phyloP scores from a whole-genome alignment of 2,888 invertebrate species.

The Pyrrhia umbra region DNA sequence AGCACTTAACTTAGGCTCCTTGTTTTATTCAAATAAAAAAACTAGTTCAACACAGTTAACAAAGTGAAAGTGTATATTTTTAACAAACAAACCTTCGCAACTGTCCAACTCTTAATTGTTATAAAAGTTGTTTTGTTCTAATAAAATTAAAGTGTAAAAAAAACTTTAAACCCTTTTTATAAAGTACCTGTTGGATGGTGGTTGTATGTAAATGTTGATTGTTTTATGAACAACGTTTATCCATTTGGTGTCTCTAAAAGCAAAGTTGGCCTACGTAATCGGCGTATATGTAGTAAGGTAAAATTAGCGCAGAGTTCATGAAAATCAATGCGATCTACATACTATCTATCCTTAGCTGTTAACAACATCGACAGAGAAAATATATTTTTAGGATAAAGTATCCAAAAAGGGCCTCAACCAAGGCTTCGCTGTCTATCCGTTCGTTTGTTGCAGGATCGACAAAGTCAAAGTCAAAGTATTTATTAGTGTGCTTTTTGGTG shows the following conservation, averaged over 20 bases:
- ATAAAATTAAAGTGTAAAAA: conserved; percentile 16
- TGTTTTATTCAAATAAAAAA: conserved; percentile 38
- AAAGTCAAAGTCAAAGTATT: no score
- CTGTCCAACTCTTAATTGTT: conserved; percentile 27
- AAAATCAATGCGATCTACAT: conserved; percentile 13
- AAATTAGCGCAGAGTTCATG: conserved; percentile 40
- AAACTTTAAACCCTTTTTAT: conserved; percentile 26
- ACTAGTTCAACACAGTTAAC: neutral
- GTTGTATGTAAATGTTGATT: conserved; percentile 30
- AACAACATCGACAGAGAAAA: neutral
- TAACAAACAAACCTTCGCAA: conserved; percentile 15
- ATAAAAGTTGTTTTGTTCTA: conserved; percentile 32
- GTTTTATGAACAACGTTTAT: conserved; percentile 37
- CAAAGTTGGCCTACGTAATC: conserved; percentile 48
- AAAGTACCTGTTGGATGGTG: conserved; percentile 7
- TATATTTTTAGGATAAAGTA: neutral
- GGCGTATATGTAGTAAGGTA: conserved; percentile 42
- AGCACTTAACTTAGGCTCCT: conserved; percentile 26
- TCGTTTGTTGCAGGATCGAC: no score
- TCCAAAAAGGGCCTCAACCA: neutral
- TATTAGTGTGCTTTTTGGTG: no score
- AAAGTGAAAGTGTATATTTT: conserved; percentile 17
- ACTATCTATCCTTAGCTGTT: neutral
- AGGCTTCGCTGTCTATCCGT: neutral
- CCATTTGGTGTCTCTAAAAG: conserved; percentile 42